Evolutionary conservation across 2,113 vertebrate species (phyloP).

Genomic region (Callithrix jacchus): DNA sequence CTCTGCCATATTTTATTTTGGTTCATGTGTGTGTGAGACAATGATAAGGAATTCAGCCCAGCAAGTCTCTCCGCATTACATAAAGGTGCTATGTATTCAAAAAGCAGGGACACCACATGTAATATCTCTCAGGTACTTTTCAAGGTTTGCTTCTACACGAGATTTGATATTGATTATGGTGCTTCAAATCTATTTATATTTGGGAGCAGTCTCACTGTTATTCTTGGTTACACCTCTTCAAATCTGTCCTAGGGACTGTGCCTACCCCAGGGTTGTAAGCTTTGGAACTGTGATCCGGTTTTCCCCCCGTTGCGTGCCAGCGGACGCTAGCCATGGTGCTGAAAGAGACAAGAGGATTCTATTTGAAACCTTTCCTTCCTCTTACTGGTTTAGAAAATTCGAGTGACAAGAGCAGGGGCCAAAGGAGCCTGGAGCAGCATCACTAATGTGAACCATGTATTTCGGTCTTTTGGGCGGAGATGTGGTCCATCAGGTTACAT

Average conservation of each 20-base stretch:
- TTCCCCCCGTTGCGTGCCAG: background rate
- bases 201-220: background rate
- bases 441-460: background rate
- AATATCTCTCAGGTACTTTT: constrained; percentile 3
- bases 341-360: constrained; percentile 38
- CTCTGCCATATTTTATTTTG: constrained; percentile 66
- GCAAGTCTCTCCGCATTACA: background rate
- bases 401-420: constrained; percentile 47
- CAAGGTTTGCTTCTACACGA: background rate
- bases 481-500: constrained; percentile 26
- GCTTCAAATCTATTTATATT: background rate
- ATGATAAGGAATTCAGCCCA: constrained; percentile 7
- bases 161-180: background rate
- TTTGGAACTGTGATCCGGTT: background rate
- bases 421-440: constrained; percentile 4
- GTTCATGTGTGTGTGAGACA: background rate
- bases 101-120: background rate
- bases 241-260: background rate
- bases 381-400: constrained; percentile 59
- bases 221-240: background rate
- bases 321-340: constrained; percentile 73
- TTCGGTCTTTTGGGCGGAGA: background rate
- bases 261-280: background rate
- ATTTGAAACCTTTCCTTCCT: constrained; percentile 24
- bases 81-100: background rate